Percentiles rank a stretch among this genome's conserved stretches.
These are phyloP conservation scores for Protonibea diacanthus DNA, from an alignment of 2,797 vertebrate genomes.

Conservation along the genomic window DNA sequence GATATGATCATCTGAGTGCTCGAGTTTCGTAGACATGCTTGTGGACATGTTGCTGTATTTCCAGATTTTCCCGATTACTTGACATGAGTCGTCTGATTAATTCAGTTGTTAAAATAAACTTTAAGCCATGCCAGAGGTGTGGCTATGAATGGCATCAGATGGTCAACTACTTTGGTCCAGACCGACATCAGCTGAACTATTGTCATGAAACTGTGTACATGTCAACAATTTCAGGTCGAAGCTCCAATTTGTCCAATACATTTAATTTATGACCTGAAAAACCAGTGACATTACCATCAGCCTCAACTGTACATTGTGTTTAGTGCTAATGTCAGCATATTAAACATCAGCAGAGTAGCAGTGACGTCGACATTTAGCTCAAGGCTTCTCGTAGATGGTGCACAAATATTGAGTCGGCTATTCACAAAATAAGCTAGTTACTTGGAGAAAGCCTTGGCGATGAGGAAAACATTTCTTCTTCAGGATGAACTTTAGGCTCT, in stretches of 20 bases:
- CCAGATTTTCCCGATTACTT: neutral
- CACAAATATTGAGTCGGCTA: neutral
- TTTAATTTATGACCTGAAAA: neutral
- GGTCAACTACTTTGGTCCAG: neutral
- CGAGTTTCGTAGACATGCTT: neutral
- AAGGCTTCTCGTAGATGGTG: too few relatives aligned
- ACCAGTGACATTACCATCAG: neutral
- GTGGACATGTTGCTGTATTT: neutral
- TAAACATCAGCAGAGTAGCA: neutral
- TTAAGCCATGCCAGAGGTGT: neutral
- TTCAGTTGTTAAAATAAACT: neutral
- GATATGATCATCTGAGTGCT: neutral
- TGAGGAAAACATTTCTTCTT: neutral
- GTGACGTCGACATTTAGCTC: neutral
- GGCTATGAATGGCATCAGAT: neutral
- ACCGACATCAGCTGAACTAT: neutral
- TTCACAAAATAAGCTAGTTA: neutral
- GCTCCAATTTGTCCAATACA: too few relatives aligned
- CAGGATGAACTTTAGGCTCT: too few relatives aligned
- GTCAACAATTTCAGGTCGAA: neutral
- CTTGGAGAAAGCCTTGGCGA: neutral
- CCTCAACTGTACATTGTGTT: neutral
- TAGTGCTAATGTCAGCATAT: neutral
- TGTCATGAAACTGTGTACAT: neutral
- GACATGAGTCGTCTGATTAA: neutral